Base-by-base conservation (phyloP, 1,140 invertebrate species). In the Paraescarpia echinospica region DNA sequence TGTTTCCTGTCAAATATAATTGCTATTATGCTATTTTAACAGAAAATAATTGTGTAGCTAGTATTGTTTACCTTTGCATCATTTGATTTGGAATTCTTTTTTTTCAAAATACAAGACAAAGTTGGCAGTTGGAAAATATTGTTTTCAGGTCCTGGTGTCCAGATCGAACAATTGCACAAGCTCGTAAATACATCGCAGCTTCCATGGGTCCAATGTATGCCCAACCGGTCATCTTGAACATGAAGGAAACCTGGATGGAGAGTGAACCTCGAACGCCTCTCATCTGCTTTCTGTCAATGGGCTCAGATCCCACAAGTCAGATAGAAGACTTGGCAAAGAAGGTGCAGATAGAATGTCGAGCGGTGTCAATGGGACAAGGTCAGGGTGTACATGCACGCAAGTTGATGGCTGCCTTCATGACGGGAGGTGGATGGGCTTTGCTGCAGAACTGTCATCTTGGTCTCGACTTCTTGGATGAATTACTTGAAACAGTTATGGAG, bases 361-460 rank as follows among this genome's bases (percentile, higher is more conserved):
- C 97, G 0, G 98, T 99, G 34, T 99, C 98, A 0, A 99, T 99
- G 99, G 99, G 99, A 14, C 99, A 99, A 97, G 99, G 99, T 0
- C 99, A 99, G 96, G 99, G 99, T 96, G 97, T 98, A 51, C 98
- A 98, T 94, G 98, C 99, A 0, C 97, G 98, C 92, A 97, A 97
- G 95, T 96, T 99, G 96, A 98, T 99, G 94, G 97, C 97, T 91
- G 97, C 98, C 93, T 97, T 98, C 0, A 98, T 95, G 18, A 93
- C 94, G 6, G 94, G 94, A 91, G 96, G 96, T 34, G 95, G 95
- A 35, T 96, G 96, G 96, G 93, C 95, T 33, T 93, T 99, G 18
- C 96, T 99, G 1, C 99, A 99, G 96, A 99, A 99, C 96, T 98
- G 99, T 94, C 99, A 99, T 96, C 96, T 99, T 1, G 99, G 98